Percentiles rank a stretch among this genome's conserved stretches.
phyloP scores from a whole-genome alignment of 1,140 invertebrate species.

The Reticulitermes speratus region DNA sequence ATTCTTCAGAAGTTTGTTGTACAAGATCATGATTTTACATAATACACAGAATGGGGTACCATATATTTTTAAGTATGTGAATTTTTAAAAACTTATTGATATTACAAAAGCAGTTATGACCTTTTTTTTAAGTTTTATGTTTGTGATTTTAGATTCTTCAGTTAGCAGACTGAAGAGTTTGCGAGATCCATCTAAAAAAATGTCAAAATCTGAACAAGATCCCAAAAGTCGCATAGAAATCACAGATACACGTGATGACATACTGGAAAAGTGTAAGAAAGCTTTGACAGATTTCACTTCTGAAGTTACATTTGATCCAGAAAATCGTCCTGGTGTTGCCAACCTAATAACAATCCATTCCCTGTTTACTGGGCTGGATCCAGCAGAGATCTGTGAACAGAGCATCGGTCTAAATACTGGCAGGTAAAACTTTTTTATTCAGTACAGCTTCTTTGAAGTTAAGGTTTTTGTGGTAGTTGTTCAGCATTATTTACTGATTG shows the following conservation, averaged over 20 bases:
- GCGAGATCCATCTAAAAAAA: constrained; percentile 85
- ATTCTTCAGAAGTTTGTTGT: no score
- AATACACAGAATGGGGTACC: no score
- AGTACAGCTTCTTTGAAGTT: not conserved
- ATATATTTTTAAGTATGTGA: no score
- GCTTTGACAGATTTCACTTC: constrained; percentile 89
- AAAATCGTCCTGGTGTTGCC: constrained; percentile 77
- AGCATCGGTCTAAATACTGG: constrained; percentile 69
- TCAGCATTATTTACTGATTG: constrained; percentile 28
- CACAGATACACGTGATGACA: constrained; percentile 73
- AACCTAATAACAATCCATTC: constrained; percentile 88
- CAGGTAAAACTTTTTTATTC: constrained; percentile 50
- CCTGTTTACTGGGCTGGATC: constrained; percentile 64
- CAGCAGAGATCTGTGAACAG: constrained; percentile 71
- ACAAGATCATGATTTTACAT: no score
- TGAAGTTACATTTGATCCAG: constrained; percentile 76
- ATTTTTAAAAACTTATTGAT: no score
- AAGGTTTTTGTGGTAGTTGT: constrained; percentile 3
- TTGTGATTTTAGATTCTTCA: not conserved
- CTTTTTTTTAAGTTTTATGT: not conserved
- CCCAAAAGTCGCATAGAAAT: constrained; percentile 76
- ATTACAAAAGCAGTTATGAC: no score
- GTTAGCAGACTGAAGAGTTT: constrained; percentile 71
- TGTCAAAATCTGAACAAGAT: constrained; percentile 95
- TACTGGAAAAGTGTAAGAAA: constrained; percentile 84